Evolutionary conservation across 1,140 invertebrate species (phyloP).

Genomic region (Drosophila prosaltans): DNA sequence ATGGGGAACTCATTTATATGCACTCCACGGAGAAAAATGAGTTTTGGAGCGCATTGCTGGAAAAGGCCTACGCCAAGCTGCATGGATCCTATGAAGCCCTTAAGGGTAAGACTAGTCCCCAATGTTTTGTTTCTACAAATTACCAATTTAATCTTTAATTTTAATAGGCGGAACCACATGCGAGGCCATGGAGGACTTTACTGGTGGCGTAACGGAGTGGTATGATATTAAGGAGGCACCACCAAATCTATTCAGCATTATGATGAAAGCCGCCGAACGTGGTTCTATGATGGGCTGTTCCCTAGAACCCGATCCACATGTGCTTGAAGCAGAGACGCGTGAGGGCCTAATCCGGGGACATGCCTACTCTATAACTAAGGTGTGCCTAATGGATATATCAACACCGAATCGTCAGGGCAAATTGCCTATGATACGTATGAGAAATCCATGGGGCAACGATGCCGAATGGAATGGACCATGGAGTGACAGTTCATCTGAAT

Average conservation of each 20-base stretch:
- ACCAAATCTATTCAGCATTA: conserved; percentile 94
- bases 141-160: not conserved
- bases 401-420: conserved; percentile 91
- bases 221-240: conserved; percentile 95
- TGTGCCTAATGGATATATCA: conserved; percentile 94
- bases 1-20: conserved; percentile 95
- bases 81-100: conserved; percentile 99
- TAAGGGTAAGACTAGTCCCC: conserved; percentile 85
- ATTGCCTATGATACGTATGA: conserved; percentile 91
- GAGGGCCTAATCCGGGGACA: conserved; percentile 97
- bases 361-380: conserved; percentile 96
- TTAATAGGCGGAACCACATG: conserved; percentile 94
- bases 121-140: not conserved
- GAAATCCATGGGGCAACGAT: conserved; percentile 99
- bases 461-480: conserved; percentile 99
- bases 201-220: conserved; percentile 98
- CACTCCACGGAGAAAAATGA: conserved; percentile 95
- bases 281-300: conserved; percentile 98
- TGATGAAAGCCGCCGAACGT: conserved; percentile 96
- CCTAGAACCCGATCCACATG: conserved; percentile 95
- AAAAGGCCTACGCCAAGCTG: conserved; percentile 99
- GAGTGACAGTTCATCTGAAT: conserved; percentile 97
- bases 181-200: conserved; percentile 99
- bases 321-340: conserved; percentile 94
- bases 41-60: conserved; percentile 98